Evolutionary conservation across 2,888 invertebrate species (phyloP), one percentile per base, ranked within the genome.

Genomic region (Vannuccia rotundouncinata): DNA sequence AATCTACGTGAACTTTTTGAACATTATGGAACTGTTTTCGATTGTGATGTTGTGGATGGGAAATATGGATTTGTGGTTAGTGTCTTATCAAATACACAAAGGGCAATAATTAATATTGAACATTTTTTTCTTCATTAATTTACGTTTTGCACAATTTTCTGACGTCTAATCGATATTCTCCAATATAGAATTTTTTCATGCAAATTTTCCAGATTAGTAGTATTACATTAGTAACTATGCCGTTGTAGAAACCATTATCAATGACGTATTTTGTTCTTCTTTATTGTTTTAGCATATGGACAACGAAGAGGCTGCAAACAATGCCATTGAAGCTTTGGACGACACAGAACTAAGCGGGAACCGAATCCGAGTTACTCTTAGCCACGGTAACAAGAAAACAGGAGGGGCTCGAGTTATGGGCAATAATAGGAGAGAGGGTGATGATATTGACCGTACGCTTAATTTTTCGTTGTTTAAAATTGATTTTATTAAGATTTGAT

Each of bases 1-100:
- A 94, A 95, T 88, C 92, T 96, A 84, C 92, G 94, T 88, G 93
- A 93, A 88, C 90, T 97, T 84, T 97, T 98, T 91, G 93, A 93
- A 89, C 94, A 95, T 89, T 96, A 91, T 91, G 96, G 97, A 87
- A 92, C 92, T 86, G 96, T 98, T 84, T 93, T 94, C 85, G 97
- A 98, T 89, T 95, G 95, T 90, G 96, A 97, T 91, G 95, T 98
- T 88, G 93, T 96, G 84, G 66, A 66, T 66, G 93, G 95, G 86
- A 96, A 96, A 90, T 97, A 95, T 91, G 97, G 96, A 84, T 97
- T 97, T 91, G 95, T 98, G 89, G 89, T 89, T 83, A 84, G 86
- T 83, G n/a, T n/a, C n/a, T n/a, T n/a, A n/a, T n/a, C n/a, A n/a
- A n/a, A n/a, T n/a, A n/a, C n/a, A n/a, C n/a, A n/a, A n/a, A n/a